Evolutionary conservation across 2,888 invertebrate species (phyloP), one percentile per base, ranked within the genome.

Genomic region (Arge pagana): DNA sequence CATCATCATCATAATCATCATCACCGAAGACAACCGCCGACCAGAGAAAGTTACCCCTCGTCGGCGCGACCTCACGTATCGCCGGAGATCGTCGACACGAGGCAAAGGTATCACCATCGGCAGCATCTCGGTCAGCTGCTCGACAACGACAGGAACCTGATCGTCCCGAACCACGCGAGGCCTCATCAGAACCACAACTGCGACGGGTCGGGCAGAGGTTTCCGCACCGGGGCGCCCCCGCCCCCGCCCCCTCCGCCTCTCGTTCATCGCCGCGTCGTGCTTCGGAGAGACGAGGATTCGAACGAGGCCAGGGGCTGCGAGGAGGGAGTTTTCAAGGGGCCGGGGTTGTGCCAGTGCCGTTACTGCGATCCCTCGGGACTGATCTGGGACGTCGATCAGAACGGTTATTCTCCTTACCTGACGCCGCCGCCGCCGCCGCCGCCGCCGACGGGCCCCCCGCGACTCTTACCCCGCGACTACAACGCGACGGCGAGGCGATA

Each of bases 301-400:
- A 58, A 56, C 16, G 48, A 61, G 31, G 45, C 52, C 13, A 23
- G 33, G 48, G 53, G 30, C n/a, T 71, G 72, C 54, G 69, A 71
- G 30, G 65, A 67, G 4, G 54, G 50, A 2, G 45, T 50, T 7
- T 62, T 62, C 13, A 69, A 72, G 16, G 65, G 68, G 36, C 57
- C 61, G 37, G 64, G 66, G 3, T 49, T 64, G 13, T 54, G 37
- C 21, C 88, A 88, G 78, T 89, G 89, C 74, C 83, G 86, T 40
- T 88, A 87, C 65, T 89, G 89, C 76, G 88, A 89, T 70, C 88
- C 88, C 0, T 82, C 85, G 16, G 86, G 87, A 45, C 83, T 86
- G 72, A 86, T 88, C 59, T 89, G 89, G 89, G 88, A 88, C 72
- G 82, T 85, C 11, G 85, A 87, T 70, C 82, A 83, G 26, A 82